These are phyloP conservation scores for Aphidius ervi DNA, from an alignment of 1,140 invertebrate genomes.

Conservation along the genomic window DNA sequence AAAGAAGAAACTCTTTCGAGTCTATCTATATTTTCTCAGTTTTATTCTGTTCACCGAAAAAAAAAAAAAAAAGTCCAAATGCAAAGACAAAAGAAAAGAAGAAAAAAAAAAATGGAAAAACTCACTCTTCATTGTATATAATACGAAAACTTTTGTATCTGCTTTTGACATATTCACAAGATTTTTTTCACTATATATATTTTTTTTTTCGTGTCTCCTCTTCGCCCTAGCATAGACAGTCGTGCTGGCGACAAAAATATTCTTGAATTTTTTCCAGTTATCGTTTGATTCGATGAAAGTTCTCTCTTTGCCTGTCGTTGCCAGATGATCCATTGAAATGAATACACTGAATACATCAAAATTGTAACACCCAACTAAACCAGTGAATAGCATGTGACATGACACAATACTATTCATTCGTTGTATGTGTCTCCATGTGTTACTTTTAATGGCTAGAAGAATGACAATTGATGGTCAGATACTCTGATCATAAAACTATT, in stretches of 20 bases:
- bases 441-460: no score
- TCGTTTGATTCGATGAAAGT: no score
- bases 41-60: not conserved
- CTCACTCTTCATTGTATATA: slow-evolving; percentile 5
- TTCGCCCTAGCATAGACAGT: slow-evolving; percentile 21
- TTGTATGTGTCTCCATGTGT: no score
- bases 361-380: no score
- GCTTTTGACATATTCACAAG: slow-evolving; percentile 29
- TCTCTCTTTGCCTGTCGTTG: slow-evolving; percentile 28
- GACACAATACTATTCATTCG: no score
- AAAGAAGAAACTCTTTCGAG: no score
- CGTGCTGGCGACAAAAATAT: slow-evolving; percentile 37
- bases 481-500: no score
- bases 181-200: not conserved
- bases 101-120: not conserved
- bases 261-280: slow-evolving; percentile 22
- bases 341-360: slow-evolving; percentile 23
- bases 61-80: not conserved
- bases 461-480: no score
- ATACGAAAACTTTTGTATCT: slow-evolving; percentile 22
- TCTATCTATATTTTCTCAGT: not conserved
- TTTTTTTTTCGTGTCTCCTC: slow-evolving; percentile 8
- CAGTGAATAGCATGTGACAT: not conserved
- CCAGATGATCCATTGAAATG: slow-evolving; percentile 41
- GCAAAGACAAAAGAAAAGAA: slow-evolving; percentile 2